Base-by-base conservation (phyloP, 2,797 vertebrate species). In the Gallinago solitaria region DNA sequence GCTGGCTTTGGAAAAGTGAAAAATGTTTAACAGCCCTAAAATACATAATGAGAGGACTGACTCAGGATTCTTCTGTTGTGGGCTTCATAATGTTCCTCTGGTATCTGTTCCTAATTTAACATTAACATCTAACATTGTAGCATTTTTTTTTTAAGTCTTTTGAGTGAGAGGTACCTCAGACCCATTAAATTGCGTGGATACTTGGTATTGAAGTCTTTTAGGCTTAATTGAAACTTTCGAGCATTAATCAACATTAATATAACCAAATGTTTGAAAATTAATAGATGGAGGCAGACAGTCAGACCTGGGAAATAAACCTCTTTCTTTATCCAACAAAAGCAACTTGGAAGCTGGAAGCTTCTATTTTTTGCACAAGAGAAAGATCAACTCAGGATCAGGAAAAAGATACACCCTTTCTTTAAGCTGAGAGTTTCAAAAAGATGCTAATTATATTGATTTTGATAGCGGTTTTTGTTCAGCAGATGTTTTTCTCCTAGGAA, bases 401-500 rank as follows among this genome's bases (percentile, higher is more conserved):
- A 91, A 85, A 88, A 86, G 83, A 76, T 76, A 59, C 51, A 65
- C 77, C 74, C 83, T 91, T 93, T 56, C 67, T 88, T 91, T 79
- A 70, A 74, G 15, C 18, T 0, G 0, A 30, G 61, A 41, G 48
- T 94, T 97, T 92, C n/a, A 84, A 75, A 93, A 95, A 82, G 4
- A 76, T 93, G 85, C 51, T 90, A 96, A 93, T 93, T 65, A 9
- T 86, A 83, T 91, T 82, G 87, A 95, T 94, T 96, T 92, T 81
- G 79, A 83, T 92, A 88, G 69, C 73, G 67, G 17, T 0, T 88
- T 94, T 91, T 95, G 89, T 94, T 91, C 56, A 89, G 64, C 91
- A 94, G 91, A 95, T 95, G 85, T 93, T 91, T 90, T 80, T 86
- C 85, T 95, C 77, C 74, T 89, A 90, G 56, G 59, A 93, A 90